Percentiles rank a stretch among this genome's conserved stretches.
phyloP scores from a whole-genome alignment of 1,140 invertebrate species.

The Zaprionus taronus region DNA sequence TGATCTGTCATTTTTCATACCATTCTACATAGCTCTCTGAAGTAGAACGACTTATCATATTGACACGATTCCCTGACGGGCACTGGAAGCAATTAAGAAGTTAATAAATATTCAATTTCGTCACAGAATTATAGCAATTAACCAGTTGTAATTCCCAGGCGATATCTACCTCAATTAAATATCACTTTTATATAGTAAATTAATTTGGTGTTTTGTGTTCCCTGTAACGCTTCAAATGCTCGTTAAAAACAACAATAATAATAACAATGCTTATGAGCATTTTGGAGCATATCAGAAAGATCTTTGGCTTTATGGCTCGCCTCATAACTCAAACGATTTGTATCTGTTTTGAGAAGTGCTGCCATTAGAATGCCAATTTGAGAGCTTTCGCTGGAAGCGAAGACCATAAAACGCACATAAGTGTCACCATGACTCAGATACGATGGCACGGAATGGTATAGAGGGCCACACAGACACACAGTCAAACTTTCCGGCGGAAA shows the following conservation, averaged over 20 bases:
- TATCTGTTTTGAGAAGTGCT: conserved; percentile 79
- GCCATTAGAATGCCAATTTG: conserved; percentile 78
- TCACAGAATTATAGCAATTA: background rate
- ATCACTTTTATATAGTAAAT: conserved; percentile 14
- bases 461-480: conserved; percentile 24
- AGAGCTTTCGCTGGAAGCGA: conserved; percentile 74
- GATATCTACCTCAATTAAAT: background rate
- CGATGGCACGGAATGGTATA: conserved; percentile 18
- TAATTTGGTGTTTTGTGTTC: conserved; percentile 55
- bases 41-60: background rate
- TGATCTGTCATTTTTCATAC: background rate
- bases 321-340: conserved; percentile 71
- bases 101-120: background rate
- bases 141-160: background rate
- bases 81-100: background rate
- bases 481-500: conserved; percentile 72
- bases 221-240: conserved; percentile 42
- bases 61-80: background rate
- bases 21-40: background rate
- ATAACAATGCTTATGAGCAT: conserved; percentile 64
- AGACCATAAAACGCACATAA: conserved; percentile 74
- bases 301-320: conserved; percentile 55
- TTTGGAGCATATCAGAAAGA: conserved; percentile 64
- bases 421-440: conserved; percentile 74
- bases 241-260: conserved; percentile 49